These are phyloP conservation scores for Seriola rivoliana DNA, from an alignment of 2,113 vertebrate species.

Conservation along the genomic window DNA sequence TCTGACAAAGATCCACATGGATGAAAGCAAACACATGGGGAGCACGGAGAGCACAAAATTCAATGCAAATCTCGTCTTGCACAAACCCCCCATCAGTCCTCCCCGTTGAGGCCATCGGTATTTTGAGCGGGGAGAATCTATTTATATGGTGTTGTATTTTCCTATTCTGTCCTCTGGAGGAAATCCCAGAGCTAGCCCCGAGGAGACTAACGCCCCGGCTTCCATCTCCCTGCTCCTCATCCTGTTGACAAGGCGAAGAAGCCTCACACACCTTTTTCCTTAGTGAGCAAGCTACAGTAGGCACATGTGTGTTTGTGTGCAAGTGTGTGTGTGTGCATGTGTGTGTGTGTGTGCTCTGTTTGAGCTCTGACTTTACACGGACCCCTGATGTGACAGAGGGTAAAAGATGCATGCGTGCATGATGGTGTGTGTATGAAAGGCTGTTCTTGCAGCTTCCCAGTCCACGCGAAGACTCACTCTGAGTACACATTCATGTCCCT, in stretches of 20 bases:
- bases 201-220: constrained; percentile 65
- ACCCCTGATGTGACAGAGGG: constrained; percentile 58
- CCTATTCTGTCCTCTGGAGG: constrained; percentile 69
- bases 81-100: background rate
- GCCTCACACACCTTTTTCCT: constrained; percentile 50
- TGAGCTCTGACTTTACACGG: constrained; percentile 53
- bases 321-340: background rate
- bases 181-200: constrained; percentile 72
- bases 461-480: constrained; percentile 26
- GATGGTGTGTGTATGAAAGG: constrained; percentile 46
- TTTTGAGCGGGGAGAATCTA: constrained; percentile 69
- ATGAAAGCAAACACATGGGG: constrained; percentile 57
- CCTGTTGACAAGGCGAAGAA: constrained; percentile 78
- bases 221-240: constrained; percentile 67
- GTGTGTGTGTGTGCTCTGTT: constrained; percentile 28
- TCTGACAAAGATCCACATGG: constrained; percentile 56
- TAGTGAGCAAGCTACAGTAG: background rate
- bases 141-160: constrained; percentile 75
- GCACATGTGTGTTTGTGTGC: constrained; percentile 4
- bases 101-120: constrained; percentile 48
- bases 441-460: constrained; percentile 13
- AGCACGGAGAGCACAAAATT: constrained; percentile 57
- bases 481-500: constrained; percentile 11
- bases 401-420: constrained; percentile 54
- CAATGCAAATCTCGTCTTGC: constrained; percentile 58